Evolutionary conservation across 1,140 invertebrate genomes (phyloP), one percentile per base, ranked within the genome.

Genomic region (Tribolium castaneum): DNA sequence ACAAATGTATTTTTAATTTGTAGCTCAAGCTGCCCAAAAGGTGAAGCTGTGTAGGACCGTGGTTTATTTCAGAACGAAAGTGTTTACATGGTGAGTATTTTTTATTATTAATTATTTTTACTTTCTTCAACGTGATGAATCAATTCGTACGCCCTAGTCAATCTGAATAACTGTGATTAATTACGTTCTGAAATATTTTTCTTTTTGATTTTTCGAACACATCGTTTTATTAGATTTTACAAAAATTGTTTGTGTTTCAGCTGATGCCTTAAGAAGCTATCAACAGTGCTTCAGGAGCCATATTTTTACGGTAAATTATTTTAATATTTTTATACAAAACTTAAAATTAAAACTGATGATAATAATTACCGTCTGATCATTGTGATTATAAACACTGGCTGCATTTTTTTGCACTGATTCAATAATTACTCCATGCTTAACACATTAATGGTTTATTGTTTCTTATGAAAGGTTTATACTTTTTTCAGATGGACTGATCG

Each of bases 381-480:
- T 70, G 16, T 70, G 66, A 70, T 70, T 70, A 70, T 70, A 70
- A 13, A 35, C 7, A 70, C 7, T 49, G 66, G 66, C 66, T 70
- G 66, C 66, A 54, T 39, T 70, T 70, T 70, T 16, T 39, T 13
- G 39, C 6, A 22, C 59, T 66, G 59, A 66, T 34, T 13, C 13
- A 30, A 19, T 19, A 19, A 30, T 30, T 30, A 3, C 3, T 30
- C 4, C 25, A 30, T 30, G 2, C 0, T 3, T 30, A 30, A 30
- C 6, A 4, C 25, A 30, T 30, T 6, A 30, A 0, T 30, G 25
- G 1, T 30, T 30, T 19, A 19, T 30, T 30, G 25, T 6, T 30
- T 4, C 25, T 30, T 3, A 5, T 30, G 3, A 30, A 1, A 30
- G 1, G 25, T 30, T 30, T 30, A 30, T 30, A 3, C 25, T 30